Base-by-base conservation (phyloP, 2,113 vertebrate genomes). In the Climacteris rufus region DNA sequence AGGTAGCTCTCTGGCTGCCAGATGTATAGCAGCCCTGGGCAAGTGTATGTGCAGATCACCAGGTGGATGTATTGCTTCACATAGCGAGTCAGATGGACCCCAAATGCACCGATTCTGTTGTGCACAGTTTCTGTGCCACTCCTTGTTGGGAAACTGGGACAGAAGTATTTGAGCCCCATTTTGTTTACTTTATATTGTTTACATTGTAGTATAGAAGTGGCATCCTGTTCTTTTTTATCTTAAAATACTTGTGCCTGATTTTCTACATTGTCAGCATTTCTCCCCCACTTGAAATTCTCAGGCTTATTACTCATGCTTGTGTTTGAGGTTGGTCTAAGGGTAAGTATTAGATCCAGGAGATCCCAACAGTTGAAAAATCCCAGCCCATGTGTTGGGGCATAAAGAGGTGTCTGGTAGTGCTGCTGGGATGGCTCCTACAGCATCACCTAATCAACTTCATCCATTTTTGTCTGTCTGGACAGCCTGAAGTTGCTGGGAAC, bases 1-100 rank as follows among this genome's bases (percentile, higher is more conserved):
- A 96, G 91, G 89, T 89, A 90, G 93, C 24, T 74, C 44, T 93
- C 83, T 96, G 95, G 79, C 54, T 81, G 86, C 94, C 96, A 96
- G 86, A 95, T 96, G 94, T 90, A 92, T 21, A 90, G 86, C 80
- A 83, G 80, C 60, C 60, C 47, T n/a, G 66, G 72, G 86, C 68
- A 54, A 93, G 50, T 12, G 13, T 66, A 68, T 45, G 47, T 70
- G 52, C 76, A 81, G 68, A 83, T 96, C 68, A 89, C 69, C 91
- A 93, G 71, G 80, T 92, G 80, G 72, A 78, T n/a, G 60, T 13
- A 70, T 44, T 81, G 71, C 45, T 79, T 74, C 19, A 12, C 30
- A 25, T 2, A 70, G 50, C 20, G 52, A 70, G 66, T 76, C 82
- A 88, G 83, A 88, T 2, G 5, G 80, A 63, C 19, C 25, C 35